Evolutionary conservation across 2,113 vertebrate species (phyloP).

Genomic region (Gavialis gangeticus): DNA sequence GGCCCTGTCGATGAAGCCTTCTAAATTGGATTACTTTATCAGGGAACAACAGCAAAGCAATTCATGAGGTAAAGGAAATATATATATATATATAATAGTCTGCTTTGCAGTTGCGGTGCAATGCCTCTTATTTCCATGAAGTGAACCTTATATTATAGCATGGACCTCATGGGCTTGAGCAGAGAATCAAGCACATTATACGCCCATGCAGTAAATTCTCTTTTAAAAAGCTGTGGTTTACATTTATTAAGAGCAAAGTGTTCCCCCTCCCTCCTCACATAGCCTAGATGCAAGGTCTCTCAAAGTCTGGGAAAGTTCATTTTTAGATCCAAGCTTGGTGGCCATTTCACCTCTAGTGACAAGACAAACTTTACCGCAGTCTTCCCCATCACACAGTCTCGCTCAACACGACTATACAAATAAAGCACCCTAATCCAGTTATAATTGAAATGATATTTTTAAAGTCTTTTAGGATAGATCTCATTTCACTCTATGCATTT

Average conservation of each 20-base stretch:
- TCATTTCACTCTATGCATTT: conserved; percentile 50
- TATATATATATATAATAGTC: background rate
- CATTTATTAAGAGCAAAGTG: background rate
- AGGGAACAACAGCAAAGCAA: background rate
- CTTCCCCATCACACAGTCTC: background rate
- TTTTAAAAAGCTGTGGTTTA: background rate
- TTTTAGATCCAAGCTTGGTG: background rate
- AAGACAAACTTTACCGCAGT: background rate
- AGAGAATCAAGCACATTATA: background rate
- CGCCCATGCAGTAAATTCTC: background rate
- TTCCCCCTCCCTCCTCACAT: background rate
- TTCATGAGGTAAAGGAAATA: background rate
- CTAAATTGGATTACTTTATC: background rate
- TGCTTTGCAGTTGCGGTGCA: background rate
- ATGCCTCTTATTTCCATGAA: background rate
- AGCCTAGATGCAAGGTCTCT: background rate
- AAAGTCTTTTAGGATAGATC: background rate
- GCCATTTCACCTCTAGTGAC: conserved; percentile 35
- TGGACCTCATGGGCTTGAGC: background rate
- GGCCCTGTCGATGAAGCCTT: background rate
- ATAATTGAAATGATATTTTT: conserved; percentile 57
- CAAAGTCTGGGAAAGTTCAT: conserved; percentile 53
- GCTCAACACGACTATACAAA: conserved; percentile 39
- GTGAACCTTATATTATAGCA: background rate
- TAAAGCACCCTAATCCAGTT: conserved; percentile 56